phyloP scores from a whole-genome alignment of 2,797 vertebrate genomes.

The Sciurus vulgaris region DNA sequence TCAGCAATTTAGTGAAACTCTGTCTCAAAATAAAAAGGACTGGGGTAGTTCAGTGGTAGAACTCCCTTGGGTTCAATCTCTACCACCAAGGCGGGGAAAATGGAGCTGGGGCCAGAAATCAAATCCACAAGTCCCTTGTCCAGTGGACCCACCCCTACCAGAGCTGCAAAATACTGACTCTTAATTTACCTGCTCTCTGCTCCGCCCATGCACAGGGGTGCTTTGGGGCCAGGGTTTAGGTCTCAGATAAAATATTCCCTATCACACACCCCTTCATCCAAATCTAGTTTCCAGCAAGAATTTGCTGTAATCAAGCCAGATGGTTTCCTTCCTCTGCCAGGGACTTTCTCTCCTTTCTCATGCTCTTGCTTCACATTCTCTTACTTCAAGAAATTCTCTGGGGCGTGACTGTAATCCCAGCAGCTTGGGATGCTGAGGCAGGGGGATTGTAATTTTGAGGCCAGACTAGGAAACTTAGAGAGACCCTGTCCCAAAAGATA shows the following conservation, averaged over 20 bases:
- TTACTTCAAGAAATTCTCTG: conserved; percentile 9
- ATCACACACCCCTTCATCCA: neutral
- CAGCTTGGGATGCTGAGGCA: no score
- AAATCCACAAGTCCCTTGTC: neutral
- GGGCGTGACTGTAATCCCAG: neutral
- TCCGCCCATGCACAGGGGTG: neutral
- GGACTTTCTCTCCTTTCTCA: neutral
- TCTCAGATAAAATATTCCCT: neutral
- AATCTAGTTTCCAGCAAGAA: neutral
- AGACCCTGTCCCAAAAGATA: no score
- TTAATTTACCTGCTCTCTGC: neutral
- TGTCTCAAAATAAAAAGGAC: neutral
- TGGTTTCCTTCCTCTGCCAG: neutral
- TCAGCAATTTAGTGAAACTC: neutral
- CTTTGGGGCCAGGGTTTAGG: neutral
- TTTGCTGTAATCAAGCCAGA: neutral
- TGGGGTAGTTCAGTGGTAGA: no score
- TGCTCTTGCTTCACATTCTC: neutral
- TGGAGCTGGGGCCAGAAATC: neutral
- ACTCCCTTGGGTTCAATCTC: no score
- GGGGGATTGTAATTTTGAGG: no score
- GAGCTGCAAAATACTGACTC: neutral
- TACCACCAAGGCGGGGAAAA: no score
- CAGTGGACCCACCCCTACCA: neutral
- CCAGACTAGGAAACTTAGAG: no score